A percentile compares a stretch with the other conserved stretches of the same genome.
These are phyloP conservation scores for Tautogolabrus adspersus DNA, from an alignment of 2,113 vertebrate species.

Conservation along the genomic window DNA sequence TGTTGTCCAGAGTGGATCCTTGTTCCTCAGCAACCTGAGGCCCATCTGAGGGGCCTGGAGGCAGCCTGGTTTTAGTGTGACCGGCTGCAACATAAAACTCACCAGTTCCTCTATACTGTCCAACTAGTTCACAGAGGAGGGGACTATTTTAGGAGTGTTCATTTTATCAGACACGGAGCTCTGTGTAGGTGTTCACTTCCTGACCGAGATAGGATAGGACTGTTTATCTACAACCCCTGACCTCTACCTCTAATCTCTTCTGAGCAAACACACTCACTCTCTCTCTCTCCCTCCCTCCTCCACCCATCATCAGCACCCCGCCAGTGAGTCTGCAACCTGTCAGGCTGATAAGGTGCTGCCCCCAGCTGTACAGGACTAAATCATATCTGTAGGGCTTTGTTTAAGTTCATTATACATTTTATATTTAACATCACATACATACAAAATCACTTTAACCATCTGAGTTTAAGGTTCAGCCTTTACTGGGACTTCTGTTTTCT, in stretches of 20 bases:
- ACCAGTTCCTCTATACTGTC: background rate
- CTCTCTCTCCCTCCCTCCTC: background rate
- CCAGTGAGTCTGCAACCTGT: background rate
- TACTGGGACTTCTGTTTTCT: too few relatives aligned
- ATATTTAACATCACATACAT: too few relatives aligned
- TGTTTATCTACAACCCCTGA: conserved; percentile 23
- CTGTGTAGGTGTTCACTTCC: background rate
- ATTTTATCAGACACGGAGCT: background rate
- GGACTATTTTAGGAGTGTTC: background rate
- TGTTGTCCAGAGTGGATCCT: conserved; percentile 18
- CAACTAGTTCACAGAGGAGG: background rate
- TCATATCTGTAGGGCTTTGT: too few relatives aligned
- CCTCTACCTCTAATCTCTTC: background rate
- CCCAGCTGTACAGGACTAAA: background rate
- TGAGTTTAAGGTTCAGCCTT: too few relatives aligned
- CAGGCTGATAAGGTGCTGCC: conserved; percentile 1
- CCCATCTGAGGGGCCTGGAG: conserved; percentile 12
- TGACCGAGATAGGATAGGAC: conserved; percentile 22
- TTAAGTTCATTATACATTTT: too few relatives aligned
- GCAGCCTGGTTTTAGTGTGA: background rate
- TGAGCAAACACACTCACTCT: background rate
- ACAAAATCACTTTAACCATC: too few relatives aligned
- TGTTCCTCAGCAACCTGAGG: conserved; percentile 47
- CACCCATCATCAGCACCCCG: background rate
- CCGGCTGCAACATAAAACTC: background rate